Base-by-base conservation (phyloP, 2,888 invertebrate genomes). In the Matsumyia berberina region DNA sequence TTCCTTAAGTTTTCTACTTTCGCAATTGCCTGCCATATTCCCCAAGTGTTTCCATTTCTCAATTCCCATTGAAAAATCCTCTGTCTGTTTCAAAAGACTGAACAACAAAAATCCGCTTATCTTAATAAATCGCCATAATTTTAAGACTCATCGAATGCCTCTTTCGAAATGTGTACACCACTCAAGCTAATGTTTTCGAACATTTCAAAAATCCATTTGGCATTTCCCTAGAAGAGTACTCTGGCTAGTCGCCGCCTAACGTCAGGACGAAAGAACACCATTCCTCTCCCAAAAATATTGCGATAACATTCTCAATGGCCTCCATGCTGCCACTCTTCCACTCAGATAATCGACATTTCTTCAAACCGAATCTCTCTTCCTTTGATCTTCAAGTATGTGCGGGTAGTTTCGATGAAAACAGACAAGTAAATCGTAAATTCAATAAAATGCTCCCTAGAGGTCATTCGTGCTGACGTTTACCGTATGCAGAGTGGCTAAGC, bases 181-280 rank as follows among this genome's bases (percentile, higher is more conserved):
- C 81, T 81, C 76, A 55, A 62, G 42, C 69, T 70, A 81, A 81
- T 81, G 76, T 76, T 76, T 62, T 76, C 69, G 49, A 58, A 42
- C 62, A 70, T 77, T 78, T 77, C 58, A 70, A 62, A 70, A 82
- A 77, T 66, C 77, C 81, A 82, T 82, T 82, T 70, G 57, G 64
- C 31, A 77, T 64, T 77, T 82, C 81, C 81, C 70, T 70, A 64
- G 33, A 7, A 19, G 29, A 17, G 17, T 33, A 24, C 11, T 6
- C n/a, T 9, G 6, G 44, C 31, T 44, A 42, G 42, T 33, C 33
- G 7, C 29, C 42, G 12, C 5, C 29, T 31, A 31, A 31, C 44
- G 24, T 17, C n/a, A 64, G 35, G 12, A 64, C 19, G 15, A 58
- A 67, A 39, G 31, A 46, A 76, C 29, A 12, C 17, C 33, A 44